These are phyloP conservation scores for Toxostoma redivivum DNA, from an alignment of 2,113 vertebrate species.

Conservation along the genomic window DNA sequence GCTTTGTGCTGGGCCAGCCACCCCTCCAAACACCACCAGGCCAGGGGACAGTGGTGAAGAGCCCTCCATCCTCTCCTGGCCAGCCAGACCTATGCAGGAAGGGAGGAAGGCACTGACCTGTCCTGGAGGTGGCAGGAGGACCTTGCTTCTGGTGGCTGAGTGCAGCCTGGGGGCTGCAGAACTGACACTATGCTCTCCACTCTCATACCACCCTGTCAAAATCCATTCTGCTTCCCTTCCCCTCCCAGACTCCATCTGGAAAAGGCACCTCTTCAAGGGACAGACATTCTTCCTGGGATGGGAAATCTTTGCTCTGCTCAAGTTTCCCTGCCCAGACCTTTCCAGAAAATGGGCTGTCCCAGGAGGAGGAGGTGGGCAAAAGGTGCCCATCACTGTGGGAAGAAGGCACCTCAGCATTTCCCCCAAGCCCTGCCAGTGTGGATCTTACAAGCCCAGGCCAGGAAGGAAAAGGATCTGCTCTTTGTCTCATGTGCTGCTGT, in stretches of 20 bases:
- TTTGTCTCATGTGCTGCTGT: neutral
- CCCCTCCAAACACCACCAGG: neutral
- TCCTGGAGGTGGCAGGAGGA: neutral
- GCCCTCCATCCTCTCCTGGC: neutral
- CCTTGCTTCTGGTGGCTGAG: neutral
- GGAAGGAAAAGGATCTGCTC: neutral
- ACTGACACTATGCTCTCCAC: neutral
- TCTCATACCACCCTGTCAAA: neutral
- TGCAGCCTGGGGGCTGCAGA: neutral
- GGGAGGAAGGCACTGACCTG: neutral
- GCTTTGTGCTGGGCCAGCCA: neutral
- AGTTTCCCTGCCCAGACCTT: neutral
- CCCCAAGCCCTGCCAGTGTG: neutral
- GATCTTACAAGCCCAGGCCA: neutral
- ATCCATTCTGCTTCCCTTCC: neutral
- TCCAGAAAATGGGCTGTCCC: neutral
- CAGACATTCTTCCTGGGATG: neutral
- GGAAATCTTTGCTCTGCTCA: neutral
- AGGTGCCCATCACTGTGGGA: neutral
- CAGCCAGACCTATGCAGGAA: neutral
- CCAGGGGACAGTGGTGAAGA: neutral
- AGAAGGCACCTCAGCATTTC: neutral
- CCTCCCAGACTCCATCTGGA: neutral
- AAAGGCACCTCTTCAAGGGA: neutral
- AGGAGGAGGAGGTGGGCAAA: neutral